Percentiles rank a stretch among this genome's conserved stretches.
phyloP scores from a whole-genome alignment of 2,113 vertebrate species.

The Lophotis ruficrista region DNA sequence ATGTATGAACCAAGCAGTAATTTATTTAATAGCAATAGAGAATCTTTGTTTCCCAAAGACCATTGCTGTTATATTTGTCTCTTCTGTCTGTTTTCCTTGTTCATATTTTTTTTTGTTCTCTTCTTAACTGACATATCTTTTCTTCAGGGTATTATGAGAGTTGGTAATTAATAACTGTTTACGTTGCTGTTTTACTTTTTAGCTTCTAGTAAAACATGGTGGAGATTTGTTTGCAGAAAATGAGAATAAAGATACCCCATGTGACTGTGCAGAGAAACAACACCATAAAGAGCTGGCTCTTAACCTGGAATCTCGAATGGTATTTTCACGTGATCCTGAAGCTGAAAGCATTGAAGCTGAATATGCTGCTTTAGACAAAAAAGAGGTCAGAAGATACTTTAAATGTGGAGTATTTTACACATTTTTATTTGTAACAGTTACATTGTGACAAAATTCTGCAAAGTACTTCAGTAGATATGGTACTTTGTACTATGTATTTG shows the following conservation, averaged over 20 bases:
- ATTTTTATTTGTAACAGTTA: not conserved
- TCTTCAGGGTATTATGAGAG: not conserved
- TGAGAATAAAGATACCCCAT: constrained; percentile 96
- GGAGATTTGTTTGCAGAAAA: constrained; percentile 97
- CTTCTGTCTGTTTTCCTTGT: not conserved
- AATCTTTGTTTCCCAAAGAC: not conserved
- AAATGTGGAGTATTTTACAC: not conserved
- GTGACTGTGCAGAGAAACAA: constrained; percentile 97
- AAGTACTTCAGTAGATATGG: not conserved
- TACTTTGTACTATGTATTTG: not conserved
- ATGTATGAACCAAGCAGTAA: not conserved
- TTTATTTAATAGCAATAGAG: not conserved
- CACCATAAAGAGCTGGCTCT: constrained; percentile 97
- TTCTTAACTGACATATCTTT: not conserved
- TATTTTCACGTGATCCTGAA: constrained; percentile 94
- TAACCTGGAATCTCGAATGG: constrained; percentile 98
- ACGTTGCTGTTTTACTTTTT: constrained; percentile 48
- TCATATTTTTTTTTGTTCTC: not conserved
- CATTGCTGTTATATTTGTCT: not conserved
- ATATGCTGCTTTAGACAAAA: constrained; percentile 94
- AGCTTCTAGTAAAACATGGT: constrained; percentile 89
- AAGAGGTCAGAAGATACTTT: constrained; percentile 83
- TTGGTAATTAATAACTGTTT: not conserved
- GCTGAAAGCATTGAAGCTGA: constrained; percentile 95
- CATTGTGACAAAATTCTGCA: not conserved